Evolutionary conservation across 2,113 vertebrate species (phyloP), one percentile per base, ranked within the genome.

Genomic region (Platanista minor): DNA sequence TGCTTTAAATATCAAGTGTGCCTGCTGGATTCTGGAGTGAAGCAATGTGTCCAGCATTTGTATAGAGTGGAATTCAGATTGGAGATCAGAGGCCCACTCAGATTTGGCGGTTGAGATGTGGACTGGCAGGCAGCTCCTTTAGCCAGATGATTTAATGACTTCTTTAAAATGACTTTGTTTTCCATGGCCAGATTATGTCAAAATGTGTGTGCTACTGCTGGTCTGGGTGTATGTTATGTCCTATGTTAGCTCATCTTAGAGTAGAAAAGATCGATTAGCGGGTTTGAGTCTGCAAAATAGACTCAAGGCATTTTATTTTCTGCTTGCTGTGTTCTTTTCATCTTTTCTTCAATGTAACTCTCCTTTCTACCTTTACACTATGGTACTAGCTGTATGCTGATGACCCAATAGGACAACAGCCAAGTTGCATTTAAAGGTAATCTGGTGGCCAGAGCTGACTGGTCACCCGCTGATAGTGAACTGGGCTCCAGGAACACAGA

Each of bases 251-350:
- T 97, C 6, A 2, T 72, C 18, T 52, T 91, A 93, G 82, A 98
- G 61, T 93, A 3, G 0, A 95, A 89, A 97, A 14, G 61, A 98
- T 98, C 87, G 91, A 98, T 98, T 97, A 98, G 94, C 18, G 5
- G 97, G 91, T 71, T 85, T 98, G 96, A 98, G 97, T 94, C 97
- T 97, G 97, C 90, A 97, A 91, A 96, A 97, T 9, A 98, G 98
- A 98, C 98, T 98, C 96, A 97, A 98, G 98, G 98, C 98, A 93
- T 98, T 98, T 98, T 98, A 97, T 97, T 98, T 98, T 97, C 96
- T 98, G 96, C 97, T 98, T 91, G 95, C 97, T 96, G 97, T 83
- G 97, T 94, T 90, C 98, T 98, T 99, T 98, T 98, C 88, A 98
- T 98, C 98, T 98, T 94, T 90, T 96, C 94, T 98, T 98, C 97